A percentile compares a stretch with the other conserved stretches of the same genome.
phyloP scores from a whole-genome alignment of 2,888 invertebrate species.

The Drosophila robusta region DNA sequence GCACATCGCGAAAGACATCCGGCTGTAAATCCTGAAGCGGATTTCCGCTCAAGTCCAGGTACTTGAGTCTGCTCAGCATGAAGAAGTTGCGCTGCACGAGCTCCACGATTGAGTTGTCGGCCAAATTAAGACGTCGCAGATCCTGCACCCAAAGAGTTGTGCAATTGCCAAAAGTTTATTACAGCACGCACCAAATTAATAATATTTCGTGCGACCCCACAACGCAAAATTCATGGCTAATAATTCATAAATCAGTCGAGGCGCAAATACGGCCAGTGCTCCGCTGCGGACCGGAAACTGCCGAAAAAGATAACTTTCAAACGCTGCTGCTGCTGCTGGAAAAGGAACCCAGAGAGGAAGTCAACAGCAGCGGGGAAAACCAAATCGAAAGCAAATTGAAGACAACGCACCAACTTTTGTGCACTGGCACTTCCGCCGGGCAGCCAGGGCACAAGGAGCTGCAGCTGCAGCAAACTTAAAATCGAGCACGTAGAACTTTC shows the following conservation, averaged over 20 bases:
- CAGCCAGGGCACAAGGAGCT: conserved; percentile 5
- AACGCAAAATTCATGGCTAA: conserved; percentile 56
- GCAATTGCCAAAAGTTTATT: conserved; percentile 59
- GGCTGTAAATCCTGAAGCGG: conserved; percentile 90
- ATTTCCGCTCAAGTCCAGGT: conserved; percentile 91
- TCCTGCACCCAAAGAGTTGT: conserved; percentile 85
- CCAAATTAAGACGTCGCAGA: conserved; percentile 88
- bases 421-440: conserved; percentile 58
- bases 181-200: conserved; percentile 70
- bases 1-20: conserved; percentile 91
- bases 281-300: conserved; percentile 48
- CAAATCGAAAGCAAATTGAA: conserved; percentile 81
- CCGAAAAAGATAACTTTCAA: conserved; percentile 51
- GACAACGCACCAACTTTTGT: conserved; percentile 65
- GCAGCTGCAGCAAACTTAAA: conserved; percentile 58
- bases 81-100: conserved; percentile 91
- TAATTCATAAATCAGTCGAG: conserved; percentile 70
- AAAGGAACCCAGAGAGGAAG: conserved; percentile 31
- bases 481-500: conserved; percentile 71
- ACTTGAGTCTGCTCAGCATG: conserved; percentile 89
- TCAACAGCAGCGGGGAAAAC: conserved; percentile 42
- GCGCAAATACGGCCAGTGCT: conserved; percentile 33
- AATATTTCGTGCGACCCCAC: conserved; percentile 56
- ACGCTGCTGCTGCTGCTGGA: conserved; percentile 1
- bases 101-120: conserved; percentile 89